Evolutionary conservation across 2,797 vertebrate species (phyloP), one percentile per base, ranked within the genome.

Genomic region (Rachycentron canadum): DNA sequence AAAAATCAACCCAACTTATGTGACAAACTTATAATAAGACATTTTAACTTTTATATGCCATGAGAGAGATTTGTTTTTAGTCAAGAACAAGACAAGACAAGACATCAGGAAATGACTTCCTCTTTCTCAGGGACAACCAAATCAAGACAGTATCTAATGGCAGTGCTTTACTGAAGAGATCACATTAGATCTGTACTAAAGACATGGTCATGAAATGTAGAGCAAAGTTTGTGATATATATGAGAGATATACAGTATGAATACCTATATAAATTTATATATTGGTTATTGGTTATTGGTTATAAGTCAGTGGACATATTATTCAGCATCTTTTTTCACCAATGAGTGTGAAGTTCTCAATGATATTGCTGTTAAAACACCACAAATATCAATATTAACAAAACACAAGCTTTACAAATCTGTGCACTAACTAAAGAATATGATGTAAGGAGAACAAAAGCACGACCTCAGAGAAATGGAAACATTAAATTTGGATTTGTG

Each of bases 1-100:
- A 60, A 43, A n/a, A 61, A 69, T 59, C 5, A 52, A 11, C 41
- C 50, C 10, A 66, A 66, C 23, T 32, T 59, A n/a, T n/a, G n/a
- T n/a, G n/a, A n/a, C n/a, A n/a, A n/a, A n/a, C 5, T 62, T 16
- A 55, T n/a, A 50, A 40, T 47, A 28, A 17, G 7, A 36, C 34
- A 4, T 14, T 38, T 47, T 21, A 2, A 28, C 12, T 26, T 38
- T 9, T 30, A 2, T 32, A 32, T 19, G 28, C 9, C 36, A 23
- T 41, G 8, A 69, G n/a, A 36, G 43, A 23, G 6, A 16, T 47
- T 56, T 36, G 47, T 34, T 45, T 50, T 53, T 28, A 23, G 13
- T 49, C 34, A 70, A 45, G 60, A 53, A 25, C 7, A 1, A 21
- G 30, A 60, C 47, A 7, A 32, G n/a, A n/a, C n/a, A n/a, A 53